Conservation (phyloP, 2,113 vertebrate species). For the Crypturellus undulatus region DNA sequence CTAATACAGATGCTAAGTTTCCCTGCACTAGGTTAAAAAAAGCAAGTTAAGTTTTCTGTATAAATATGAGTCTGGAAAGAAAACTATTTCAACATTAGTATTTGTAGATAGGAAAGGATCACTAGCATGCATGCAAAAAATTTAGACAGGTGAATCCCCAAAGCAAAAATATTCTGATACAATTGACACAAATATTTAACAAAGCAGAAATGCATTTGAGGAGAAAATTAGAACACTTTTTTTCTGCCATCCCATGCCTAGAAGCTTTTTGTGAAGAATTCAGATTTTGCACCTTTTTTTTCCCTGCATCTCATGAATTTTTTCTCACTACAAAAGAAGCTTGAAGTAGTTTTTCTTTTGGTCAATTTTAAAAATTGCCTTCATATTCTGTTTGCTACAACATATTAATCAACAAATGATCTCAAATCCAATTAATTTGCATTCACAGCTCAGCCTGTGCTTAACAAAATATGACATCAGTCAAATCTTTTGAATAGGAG, state of each 20-base stretch:
- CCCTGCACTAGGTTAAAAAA: not conserved
- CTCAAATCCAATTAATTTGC: not conserved
- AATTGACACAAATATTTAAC: not conserved
- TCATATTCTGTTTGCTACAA: not conserved
- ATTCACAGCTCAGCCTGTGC: not conserved
- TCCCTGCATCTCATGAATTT: not conserved
- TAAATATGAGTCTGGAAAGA: not conserved
- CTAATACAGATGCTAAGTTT: not conserved
- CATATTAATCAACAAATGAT: not conserved
- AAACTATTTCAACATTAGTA: not conserved
- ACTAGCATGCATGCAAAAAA: not conserved
- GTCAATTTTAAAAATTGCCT: not conserved
- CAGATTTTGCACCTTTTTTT: not conserved
- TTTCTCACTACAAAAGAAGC: not conserved
- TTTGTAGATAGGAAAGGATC: not conserved
- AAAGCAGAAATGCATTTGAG: not conserved
- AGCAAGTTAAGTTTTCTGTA: not conserved
- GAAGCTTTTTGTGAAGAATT: not conserved
- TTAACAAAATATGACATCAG: not conserved
- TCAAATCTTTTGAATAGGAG: constrained; percentile 3
- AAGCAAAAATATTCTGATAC: not conserved
- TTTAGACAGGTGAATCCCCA: not conserved
- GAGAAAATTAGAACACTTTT: not conserved
- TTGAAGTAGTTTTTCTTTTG: not conserved
- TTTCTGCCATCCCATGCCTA: not conserved